These are phyloP conservation scores for Macheiramphus alcinus DNA, from an alignment of 2,113 vertebrate species.

Conservation along the genomic window DNA sequence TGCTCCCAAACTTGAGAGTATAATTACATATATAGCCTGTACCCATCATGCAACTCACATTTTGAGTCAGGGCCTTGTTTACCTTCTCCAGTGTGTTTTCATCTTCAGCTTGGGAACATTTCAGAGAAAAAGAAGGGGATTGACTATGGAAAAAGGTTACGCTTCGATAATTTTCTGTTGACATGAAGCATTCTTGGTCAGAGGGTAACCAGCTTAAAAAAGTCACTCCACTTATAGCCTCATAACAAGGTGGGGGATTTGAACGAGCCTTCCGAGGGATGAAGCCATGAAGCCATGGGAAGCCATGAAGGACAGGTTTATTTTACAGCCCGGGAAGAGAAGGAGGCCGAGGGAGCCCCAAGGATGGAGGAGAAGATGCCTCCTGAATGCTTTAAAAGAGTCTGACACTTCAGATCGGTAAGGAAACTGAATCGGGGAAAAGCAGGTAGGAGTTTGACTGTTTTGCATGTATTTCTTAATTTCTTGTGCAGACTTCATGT, in stretches of 20 bases:
- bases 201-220: neutral
- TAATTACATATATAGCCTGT: neutral
- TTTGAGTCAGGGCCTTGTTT: neutral
- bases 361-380: neutral
- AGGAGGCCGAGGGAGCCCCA: neutral
- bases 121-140: neutral
- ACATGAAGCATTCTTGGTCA: neutral
- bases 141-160: neutral
- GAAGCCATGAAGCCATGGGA: neutral
- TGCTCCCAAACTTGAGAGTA: neutral
- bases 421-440: neutral
- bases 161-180: neutral
- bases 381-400: neutral
- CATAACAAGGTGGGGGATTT: neutral
- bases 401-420: neutral
- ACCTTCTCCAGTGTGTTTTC: neutral
- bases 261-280: fast-evolving
- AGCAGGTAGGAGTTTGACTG: neutral
- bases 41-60: neutral
- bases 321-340: neutral
- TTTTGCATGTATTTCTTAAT: neutral
- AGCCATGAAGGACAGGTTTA: neutral
- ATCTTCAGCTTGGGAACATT: neutral
- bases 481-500: neutral
- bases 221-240: neutral